Conservation (phyloP, 2,888 invertebrate species). For the Epirrita christyi region DNA sequence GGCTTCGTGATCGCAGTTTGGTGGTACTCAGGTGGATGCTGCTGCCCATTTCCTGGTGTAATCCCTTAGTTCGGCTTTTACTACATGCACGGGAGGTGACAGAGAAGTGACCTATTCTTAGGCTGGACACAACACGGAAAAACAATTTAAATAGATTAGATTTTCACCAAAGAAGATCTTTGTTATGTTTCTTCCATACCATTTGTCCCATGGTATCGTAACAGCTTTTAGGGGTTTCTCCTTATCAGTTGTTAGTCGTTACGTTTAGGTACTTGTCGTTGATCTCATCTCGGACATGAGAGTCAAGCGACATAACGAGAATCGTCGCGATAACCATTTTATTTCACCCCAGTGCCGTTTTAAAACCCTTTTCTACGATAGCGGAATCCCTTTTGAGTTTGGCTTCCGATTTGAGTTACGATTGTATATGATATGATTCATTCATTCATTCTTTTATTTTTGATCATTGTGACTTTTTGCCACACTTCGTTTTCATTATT, state of each 20-base stretch:
- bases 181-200: background rate
- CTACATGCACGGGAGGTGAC: too few relatives aligned
- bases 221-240: constrained; percentile 24
- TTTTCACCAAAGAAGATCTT: too few relatives aligned
- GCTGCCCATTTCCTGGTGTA: too few relatives aligned
- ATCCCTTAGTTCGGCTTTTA: too few relatives aligned
- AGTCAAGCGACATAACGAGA: constrained; percentile 35
- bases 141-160: too few relatives aligned
- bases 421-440: too few relatives aligned
- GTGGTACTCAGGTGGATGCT: too few relatives aligned
- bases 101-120: too few relatives aligned
- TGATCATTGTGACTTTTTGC: background rate
- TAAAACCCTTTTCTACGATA: constrained; percentile 33
- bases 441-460: background rate
- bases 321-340: constrained; percentile 39
- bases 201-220: constrained; percentile 21
- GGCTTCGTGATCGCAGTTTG: too few relatives aligned
- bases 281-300: constrained; percentile 31
- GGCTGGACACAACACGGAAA: too few relatives aligned
- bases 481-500: background rate
- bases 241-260: constrained; percentile 43
- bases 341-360: constrained; percentile 37
- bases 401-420: constrained; percentile 13
- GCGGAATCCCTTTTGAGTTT: constrained; percentile 17
- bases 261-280: constrained; percentile 43